phyloP scores from a whole-genome alignment of 1,140 invertebrate species.

The Anoplophora glabripennis region DNA sequence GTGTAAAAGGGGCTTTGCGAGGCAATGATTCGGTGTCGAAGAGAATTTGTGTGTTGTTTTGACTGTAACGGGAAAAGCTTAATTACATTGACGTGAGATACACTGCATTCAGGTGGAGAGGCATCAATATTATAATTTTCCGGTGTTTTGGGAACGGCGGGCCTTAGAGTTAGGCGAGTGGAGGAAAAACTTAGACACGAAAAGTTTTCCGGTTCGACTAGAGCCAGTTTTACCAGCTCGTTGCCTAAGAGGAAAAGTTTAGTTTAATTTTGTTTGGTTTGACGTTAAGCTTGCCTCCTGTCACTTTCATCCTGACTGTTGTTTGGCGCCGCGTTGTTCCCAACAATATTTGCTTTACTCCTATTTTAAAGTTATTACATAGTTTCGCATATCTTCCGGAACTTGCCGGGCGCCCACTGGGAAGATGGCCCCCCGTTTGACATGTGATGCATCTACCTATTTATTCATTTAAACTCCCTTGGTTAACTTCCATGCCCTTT shows the following conservation, averaged over 20 bases:
- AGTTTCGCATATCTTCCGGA: slow-evolving; percentile 37
- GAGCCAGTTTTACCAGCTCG: slow-evolving; percentile 42
- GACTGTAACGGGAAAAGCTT: slow-evolving; percentile 25
- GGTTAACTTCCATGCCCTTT: background rate
- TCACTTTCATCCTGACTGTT: slow-evolving; percentile 49
- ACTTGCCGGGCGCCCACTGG: slow-evolving; percentile 11
- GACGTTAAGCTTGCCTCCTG: slow-evolving; percentile 49
- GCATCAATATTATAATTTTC: slow-evolving; percentile 49
- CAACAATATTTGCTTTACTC: slow-evolving; percentile 46
- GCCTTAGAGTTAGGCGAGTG: slow-evolving; percentile 34
- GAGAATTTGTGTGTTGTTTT: slow-evolving; percentile 6
- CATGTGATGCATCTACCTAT: slow-evolving; percentile 12
- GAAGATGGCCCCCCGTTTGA: background rate
- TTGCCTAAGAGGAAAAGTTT: slow-evolving; percentile 50
- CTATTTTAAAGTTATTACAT: slow-evolving; percentile 45
- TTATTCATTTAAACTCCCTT: background rate
- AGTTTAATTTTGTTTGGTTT: slow-evolving; percentile 51
- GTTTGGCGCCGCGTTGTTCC: slow-evolving; percentile 43
- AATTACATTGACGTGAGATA: slow-evolving; percentile 30
- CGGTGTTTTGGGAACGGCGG: slow-evolving; percentile 42
- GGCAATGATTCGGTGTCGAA: background rate
- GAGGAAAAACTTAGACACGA: slow-evolving; percentile 47
- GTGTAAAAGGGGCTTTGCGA: no score
- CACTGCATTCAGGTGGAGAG: slow-evolving; percentile 37
- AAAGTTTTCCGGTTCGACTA: slow-evolving; percentile 43